A percentile compares a stretch with the other conserved stretches of the same genome.
These are phyloP conservation scores for Standfussiana lucernea DNA, from an alignment of 2,888 invertebrate genomes.

Conservation along the genomic window DNA sequence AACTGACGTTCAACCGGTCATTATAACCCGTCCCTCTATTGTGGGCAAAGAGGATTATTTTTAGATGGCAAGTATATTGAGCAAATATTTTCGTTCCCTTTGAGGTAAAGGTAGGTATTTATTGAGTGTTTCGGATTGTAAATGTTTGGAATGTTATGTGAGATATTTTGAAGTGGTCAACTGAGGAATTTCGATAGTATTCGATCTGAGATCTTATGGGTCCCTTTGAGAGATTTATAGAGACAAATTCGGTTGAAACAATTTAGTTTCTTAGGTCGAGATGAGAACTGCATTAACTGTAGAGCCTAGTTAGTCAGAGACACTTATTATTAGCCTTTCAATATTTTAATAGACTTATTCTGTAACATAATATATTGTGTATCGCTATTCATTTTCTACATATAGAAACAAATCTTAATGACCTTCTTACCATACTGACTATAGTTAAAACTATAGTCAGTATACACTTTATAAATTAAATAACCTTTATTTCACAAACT, in stretches of 20 bases:
- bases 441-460: not conserved
- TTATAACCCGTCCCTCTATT: constrained; percentile 51
- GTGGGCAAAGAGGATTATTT: constrained; percentile 49
- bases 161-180: not conserved
- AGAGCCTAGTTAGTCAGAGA: not conserved
- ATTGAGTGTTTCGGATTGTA: constrained; percentile 31
- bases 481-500: not conserved
- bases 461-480: not conserved
- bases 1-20: constrained; percentile 37
- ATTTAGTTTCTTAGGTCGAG: not conserved
- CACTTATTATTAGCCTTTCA: not conserved
- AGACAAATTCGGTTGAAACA: not conserved
- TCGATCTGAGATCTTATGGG: not conserved
- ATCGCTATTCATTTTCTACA: not conserved
- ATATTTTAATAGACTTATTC: not conserved
- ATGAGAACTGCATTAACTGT: not conserved
- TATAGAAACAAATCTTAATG: not conserved
- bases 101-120: constrained; percentile 35
- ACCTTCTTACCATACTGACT: not conserved
- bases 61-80: constrained; percentile 35
- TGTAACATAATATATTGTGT: not conserved
- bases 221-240: not conserved
- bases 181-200: not conserved
- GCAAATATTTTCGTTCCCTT: constrained; percentile 41
- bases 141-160: constrained; percentile 12